A percentile compares a stretch with the other conserved stretches of the same genome.
Evolutionary conservation across 2,797 vertebrate genomes (phyloP).

Genomic region (Amblyraja radiata): DNA sequence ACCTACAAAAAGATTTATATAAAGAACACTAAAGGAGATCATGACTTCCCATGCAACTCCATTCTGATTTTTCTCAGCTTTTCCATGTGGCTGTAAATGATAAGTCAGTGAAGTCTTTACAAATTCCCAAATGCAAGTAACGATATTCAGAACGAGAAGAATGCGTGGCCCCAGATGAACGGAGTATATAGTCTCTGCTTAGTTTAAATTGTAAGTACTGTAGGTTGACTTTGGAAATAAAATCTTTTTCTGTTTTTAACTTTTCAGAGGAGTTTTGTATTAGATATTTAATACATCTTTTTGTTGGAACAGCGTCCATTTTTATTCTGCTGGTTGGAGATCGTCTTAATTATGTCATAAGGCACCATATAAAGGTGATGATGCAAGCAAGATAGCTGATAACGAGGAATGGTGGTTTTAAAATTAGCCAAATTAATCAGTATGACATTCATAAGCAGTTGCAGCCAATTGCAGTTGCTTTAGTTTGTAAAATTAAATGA

Average conservation of each 20-base stretch:
- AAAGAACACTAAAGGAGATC: conserved; percentile 34
- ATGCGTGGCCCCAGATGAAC: neutral
- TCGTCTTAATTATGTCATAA: neutral
- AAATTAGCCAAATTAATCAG: too few species aligned
- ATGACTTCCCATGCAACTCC: conserved; percentile 1
- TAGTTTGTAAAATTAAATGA: neutral
- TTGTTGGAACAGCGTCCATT: neutral
- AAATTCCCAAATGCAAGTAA: conserved; percentile 14
- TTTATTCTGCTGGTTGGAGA: neutral
- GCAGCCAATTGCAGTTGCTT: neutral
- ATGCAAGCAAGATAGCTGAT: neutral
- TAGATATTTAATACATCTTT: conserved; percentile 21
- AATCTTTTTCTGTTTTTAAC: conserved; percentile 36
- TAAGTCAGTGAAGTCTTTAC: neutral
- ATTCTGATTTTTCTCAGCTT: neutral
- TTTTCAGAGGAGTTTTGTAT: conserved; percentile 13
- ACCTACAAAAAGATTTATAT: conserved; percentile 29
- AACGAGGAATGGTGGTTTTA: neutral
- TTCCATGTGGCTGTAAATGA: neutral
- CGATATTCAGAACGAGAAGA: conserved; percentile 5
- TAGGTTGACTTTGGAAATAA: conserved; percentile 34
- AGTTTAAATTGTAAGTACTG: conserved; percentile 37
- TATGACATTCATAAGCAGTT: neutral
- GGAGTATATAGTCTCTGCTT: neutral
- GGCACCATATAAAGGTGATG: too few species aligned